Percentiles rank a stretch among this genome's conserved stretches.
Evolutionary conservation across 2,797 vertebrate genomes (phyloP).

Genomic region (Xenops minutus): DNA sequence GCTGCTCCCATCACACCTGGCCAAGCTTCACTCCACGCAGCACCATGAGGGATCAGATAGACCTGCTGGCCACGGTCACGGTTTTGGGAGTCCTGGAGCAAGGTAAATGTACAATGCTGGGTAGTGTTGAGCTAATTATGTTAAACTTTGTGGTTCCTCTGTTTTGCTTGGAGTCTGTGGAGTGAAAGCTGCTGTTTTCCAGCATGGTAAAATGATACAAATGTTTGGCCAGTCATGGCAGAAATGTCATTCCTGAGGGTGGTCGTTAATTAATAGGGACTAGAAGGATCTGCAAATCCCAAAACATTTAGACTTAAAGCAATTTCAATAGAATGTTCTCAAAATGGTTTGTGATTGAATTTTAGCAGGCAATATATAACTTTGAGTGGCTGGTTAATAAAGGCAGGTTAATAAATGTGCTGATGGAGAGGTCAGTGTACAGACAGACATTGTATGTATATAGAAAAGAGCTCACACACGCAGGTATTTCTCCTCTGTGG

Average conservation of each 20-base stretch:
- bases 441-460: accelerated
- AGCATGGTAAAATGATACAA: accelerated
- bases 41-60: slow-evolving; percentile 77
- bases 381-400: neutral
- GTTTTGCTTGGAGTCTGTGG: neutral
- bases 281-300: neutral
- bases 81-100: slow-evolving; percentile 87
- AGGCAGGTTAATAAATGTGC: neutral
- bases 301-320: neutral
- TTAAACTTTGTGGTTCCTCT: neutral
- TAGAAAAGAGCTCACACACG: accelerated
- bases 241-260: neutral
- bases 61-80: slow-evolving; percentile 81
- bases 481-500: neutral
- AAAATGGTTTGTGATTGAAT: neutral
- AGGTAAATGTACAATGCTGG: slow-evolving; percentile 73
- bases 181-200: neutral
- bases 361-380: neutral
- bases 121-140: neutral
- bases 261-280: neutral
- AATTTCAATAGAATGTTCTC: neutral
- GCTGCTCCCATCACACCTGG: accelerated
- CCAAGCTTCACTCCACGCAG: neutral
- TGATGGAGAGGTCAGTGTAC: neutral
- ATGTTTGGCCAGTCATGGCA: accelerated